Base-by-base conservation (phyloP, 2,113 vertebrate species). In the Mormyrus iriodes region DNA sequence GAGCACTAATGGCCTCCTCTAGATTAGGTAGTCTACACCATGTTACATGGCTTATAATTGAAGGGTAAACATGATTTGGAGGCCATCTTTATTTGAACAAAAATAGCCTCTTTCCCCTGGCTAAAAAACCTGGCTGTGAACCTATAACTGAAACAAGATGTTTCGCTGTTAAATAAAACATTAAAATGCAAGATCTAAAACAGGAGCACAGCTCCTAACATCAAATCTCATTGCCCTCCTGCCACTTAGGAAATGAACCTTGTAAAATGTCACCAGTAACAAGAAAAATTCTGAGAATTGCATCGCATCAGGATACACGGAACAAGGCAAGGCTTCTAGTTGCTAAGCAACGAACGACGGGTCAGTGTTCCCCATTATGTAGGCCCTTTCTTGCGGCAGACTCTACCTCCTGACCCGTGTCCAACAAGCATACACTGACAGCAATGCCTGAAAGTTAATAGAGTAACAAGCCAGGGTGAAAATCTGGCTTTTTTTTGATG, bases 321-420 rank as follows among this genome's bases (percentile, higher is more conserved):
- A 93, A 91, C 82, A 91, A 88, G 88, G 88, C 48, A 61, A 91
- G 89, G 91, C 84, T 89, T 90, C 90, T 85, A 95, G 95, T 96
- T 96, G 95, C 96, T 95, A 96, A 95, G 95, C 95, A 92, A 96
- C 95, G 93, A 92, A 93, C 4, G n/a, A 89, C 9, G 13, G 27
- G 86, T 79, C 76, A 52, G 31, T 92, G 93, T 94, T 94, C 93
- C 35, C 19, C 91, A 94, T 93, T 88, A 69, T 49, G 46, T 24
- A 88, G 85, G 91, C 90, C 90, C 90, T 91, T 92, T 90, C 42
- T 44, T 90, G 51, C 53, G 49, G 90, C 91, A 89, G 88, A 91
- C 90, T 84, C 84, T 86, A 90, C 93, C 92, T 17, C 85, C 31
- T 53, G 85, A 55, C 85, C 44, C n/a, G 3, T 73, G 53, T 12